A percentile compares a stretch with the other conserved stretches of the same genome.
phyloP scores from a whole-genome alignment of 2,888 invertebrate genomes.

The Vanessa cardui region DNA sequence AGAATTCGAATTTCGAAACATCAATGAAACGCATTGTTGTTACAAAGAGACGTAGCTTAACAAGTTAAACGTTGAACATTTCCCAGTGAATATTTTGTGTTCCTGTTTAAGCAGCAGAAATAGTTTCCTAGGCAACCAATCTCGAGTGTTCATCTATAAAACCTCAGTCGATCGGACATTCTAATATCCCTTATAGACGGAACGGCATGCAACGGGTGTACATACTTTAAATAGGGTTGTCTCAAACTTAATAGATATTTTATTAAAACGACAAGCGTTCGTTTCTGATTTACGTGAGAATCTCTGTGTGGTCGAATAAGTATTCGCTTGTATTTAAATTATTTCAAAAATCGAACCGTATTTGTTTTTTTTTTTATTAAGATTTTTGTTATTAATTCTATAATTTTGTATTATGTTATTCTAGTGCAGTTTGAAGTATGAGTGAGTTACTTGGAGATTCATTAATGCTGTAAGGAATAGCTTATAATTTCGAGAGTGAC shows the following conservation, averaged over 20 bases:
- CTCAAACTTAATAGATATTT: conserved; percentile 14
- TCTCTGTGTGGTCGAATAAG: too few relatives aligned
- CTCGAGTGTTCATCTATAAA: conserved; percentile 40
- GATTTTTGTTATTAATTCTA: too few relatives aligned
- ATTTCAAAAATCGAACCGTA: too few relatives aligned
- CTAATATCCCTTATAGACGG: conserved; percentile 50
- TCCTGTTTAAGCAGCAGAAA: conserved; percentile 19
- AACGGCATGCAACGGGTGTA: conserved; percentile 50
- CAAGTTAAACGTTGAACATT: not conserved
- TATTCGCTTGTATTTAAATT: too few relatives aligned
- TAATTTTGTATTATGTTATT: too few relatives aligned
- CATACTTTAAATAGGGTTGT: conserved; percentile 45
- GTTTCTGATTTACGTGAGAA: not conserved
- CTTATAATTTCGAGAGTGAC: too few relatives aligned
- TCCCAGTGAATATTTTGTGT: not conserved
- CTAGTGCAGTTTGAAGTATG: too few relatives aligned
- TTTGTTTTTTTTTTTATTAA: too few relatives aligned
- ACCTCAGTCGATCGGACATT: conserved; percentile 51
- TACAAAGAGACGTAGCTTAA: not conserved
- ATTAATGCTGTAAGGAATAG: too few relatives aligned
- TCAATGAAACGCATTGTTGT: not conserved
- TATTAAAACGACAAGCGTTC: not conserved
- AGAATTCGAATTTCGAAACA: not conserved
- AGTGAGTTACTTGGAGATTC: too few relatives aligned
- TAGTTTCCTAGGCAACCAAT: conserved; percentile 16